Evolutionary conservation across 2,888 invertebrate species (phyloP).

Genomic region (Morpho achilles): DNA sequence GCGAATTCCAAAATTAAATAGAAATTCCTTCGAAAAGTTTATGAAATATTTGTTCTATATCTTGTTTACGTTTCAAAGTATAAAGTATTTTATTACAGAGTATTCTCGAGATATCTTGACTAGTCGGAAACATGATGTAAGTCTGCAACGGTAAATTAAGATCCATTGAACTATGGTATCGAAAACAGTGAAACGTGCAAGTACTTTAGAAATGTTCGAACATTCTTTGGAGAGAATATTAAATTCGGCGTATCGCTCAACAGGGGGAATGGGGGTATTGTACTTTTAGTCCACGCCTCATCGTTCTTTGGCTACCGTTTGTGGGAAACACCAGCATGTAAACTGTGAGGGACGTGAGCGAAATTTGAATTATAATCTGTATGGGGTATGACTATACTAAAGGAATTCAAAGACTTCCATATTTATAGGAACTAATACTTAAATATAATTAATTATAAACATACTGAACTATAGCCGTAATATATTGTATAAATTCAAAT

Average conservation of each 20-base stretch:
- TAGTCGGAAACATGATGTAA: constrained; percentile 7
- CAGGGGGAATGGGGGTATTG: constrained; percentile 35
- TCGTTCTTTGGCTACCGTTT: constrained; percentile 29
- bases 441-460: too few relatives aligned
- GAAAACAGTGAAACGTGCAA: constrained; percentile 4
- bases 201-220: constrained; percentile 1
- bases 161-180: background rate
- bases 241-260: constrained; percentile 17
- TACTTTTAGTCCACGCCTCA: constrained; percentile 34
- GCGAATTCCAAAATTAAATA: too few relatives aligned
- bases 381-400: constrained; percentile 19
- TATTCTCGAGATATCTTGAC: constrained; percentile 3
- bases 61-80: constrained; percentile 16
- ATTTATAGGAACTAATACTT: too few relatives aligned
- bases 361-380: constrained; percentile 41
- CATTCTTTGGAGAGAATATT: background rate
- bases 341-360: constrained; percentile 40
- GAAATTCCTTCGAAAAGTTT: too few relatives aligned
- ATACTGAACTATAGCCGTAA: too few relatives aligned
- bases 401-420: too few relatives aligned
- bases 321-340: constrained; percentile 45
- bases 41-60: too few relatives aligned
- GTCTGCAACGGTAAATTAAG: constrained; percentile 15
- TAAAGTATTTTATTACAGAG: constrained; percentile 4
- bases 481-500: too few relatives aligned